Evolutionary conservation across 2,113 vertebrate genomes (phyloP).

Genomic region (Cavia aperea): DNA sequence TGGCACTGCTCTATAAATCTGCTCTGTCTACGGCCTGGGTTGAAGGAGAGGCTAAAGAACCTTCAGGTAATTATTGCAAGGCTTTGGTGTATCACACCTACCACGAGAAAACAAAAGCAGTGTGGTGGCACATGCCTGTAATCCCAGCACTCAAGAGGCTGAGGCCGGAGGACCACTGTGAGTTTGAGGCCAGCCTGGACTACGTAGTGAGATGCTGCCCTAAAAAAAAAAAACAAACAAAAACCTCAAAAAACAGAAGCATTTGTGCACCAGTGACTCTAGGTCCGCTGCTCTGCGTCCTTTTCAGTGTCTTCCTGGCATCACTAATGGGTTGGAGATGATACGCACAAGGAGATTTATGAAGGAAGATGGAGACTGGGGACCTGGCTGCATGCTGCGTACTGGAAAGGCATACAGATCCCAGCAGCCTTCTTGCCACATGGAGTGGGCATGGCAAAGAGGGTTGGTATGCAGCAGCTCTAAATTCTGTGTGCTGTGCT

Average conservation of each 20-base stretch:
- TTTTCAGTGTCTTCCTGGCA: neutral
- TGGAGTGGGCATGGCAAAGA: neutral
- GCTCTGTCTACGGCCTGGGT: neutral
- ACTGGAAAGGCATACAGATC: neutral
- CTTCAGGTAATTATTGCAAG: neutral
- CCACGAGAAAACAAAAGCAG: neutral
- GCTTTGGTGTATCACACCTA: neutral
- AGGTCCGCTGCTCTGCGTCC: neutral
- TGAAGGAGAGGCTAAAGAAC: neutral
- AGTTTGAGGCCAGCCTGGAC: neutral
- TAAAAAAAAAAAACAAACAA: neutral
- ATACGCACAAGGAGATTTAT: neutral
- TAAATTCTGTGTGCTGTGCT: neutral
- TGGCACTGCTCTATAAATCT: neutral
- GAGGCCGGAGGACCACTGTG: neutral
- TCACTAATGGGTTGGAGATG: neutral
- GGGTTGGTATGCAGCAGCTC: neutral
- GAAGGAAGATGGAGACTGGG: neutral
- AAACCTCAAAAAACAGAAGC: neutral
- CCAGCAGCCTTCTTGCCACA: neutral
- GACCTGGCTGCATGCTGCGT: neutral
- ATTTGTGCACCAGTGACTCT: neutral
- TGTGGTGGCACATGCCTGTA: neutral
- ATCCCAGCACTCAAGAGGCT: neutral
- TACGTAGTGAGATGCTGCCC: neutral